Evolutionary conservation across 2,888 invertebrate genomes (phyloP), one percentile per base, ranked within the genome.

Genomic region (Melolontha melolontha): DNA sequence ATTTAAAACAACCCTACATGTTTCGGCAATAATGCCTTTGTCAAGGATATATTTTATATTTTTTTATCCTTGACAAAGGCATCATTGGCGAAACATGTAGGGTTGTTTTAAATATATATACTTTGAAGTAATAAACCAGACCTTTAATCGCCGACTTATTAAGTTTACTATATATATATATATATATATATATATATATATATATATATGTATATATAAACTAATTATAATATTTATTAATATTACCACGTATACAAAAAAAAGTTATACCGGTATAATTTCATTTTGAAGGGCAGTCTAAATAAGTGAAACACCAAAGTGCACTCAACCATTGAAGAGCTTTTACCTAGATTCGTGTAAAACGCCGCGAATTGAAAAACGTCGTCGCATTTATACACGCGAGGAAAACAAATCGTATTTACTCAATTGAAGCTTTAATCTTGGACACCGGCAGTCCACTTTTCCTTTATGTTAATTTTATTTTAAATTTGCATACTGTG

Each of bases 221-320:
- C 12, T 12, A 55, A 34, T 40, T 22, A 39, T 41, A 29, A 12
- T n/a, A 17, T 17, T 14, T 16, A 47, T 50, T 50, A 50, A 50
- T 11, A 22, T 14, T 50, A 50, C 8, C n/a, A 16, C 29, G 16
- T 34, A 22, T 10, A 4, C 1, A 27, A 40, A 64, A 22, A 14
- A 22, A 11, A 14, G 41, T 64, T 29, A 39, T 41, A 51, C 51
- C 11, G 52, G 27, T 29, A 50, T 57, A 49, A 57, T 66, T 66
- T 41, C 49, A 59, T 39, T 47, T 47, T 57, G 8, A 47, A 66
- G 49, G 57, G 57, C 29, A 66, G 17, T 57, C 57, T 59, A 66
- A 66, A 66, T 66, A 57, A 52, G 39, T 50, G 57, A 66, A 57
- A 66, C 57, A 66, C 17, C 49, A 39, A 47, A 66, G 66, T 66